Evolutionary conservation across 2,797 vertebrate species (phyloP).

Genomic region (Eptatretus atami): DNA sequence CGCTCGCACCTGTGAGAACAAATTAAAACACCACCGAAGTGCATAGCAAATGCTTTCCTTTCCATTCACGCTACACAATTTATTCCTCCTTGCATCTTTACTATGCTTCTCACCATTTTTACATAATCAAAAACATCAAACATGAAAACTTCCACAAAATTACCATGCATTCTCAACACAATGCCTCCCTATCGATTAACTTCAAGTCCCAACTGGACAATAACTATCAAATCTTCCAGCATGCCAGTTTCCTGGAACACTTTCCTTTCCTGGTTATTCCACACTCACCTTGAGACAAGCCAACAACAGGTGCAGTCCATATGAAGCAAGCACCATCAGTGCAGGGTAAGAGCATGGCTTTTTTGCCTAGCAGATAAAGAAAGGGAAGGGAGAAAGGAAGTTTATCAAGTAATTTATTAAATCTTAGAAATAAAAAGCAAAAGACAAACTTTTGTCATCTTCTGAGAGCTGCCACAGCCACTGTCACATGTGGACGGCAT

Average conservation of each 20-base stretch:
- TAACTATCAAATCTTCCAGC: not conserved
- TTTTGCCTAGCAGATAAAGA: constrained; percentile 17
- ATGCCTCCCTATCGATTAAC: not conserved
- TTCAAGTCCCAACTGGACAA: not conserved
- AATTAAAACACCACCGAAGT: no score
- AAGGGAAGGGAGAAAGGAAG: no score
- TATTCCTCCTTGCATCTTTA: no score
- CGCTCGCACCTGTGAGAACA: constrained; percentile 30
- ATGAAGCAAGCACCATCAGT: constrained; percentile 50
- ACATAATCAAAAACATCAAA: not conserved
- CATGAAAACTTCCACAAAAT: not conserved
- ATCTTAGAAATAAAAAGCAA: no score
- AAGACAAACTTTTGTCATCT: no score
- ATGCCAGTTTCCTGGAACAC: not conserved
- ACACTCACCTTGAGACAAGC: constrained; percentile 72
- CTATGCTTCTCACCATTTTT: not conserved
- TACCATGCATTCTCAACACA: not conserved
- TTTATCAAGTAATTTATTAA: no score
- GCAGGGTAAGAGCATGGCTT: constrained; percentile 52
- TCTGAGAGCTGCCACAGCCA: no score
- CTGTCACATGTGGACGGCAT: no score
- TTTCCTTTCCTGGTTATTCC: accelerated
- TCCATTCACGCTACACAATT: no score
- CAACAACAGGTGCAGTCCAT: constrained; percentile 65
- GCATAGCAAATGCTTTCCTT: no score